Base-by-base conservation (phyloP, 2,113 vertebrate genomes). In the Rhodinocichla rosea region DNA sequence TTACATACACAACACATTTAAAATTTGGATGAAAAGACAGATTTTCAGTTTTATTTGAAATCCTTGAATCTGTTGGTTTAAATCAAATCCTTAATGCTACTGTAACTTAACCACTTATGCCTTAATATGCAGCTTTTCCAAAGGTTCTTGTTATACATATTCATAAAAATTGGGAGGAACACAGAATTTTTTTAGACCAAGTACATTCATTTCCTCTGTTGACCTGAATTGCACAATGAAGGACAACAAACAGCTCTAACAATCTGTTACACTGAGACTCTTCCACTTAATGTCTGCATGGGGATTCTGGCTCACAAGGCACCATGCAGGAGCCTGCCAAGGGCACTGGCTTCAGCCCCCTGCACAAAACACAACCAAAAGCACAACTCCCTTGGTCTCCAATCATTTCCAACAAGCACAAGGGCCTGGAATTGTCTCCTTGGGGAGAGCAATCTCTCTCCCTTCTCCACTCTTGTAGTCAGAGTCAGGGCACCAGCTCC, bases 281-380 rank as follows among this genome's bases (percentile, higher is more conserved):
- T 50, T 39, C 32, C 18, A 45, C 33, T 6, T 2, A 9, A 30
- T 15, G 49, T 5, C 45, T 2, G 2, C 44, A 7, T 1, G 3
- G 44, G 8, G 1, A 9, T 70, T 49, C 68, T 65, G 77, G 71
- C 53, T 76, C 11, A 1, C 2, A 0, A 73, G 30, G 40, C 1
- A 5, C 33, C 0, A 0, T 0, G 4, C 39, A 56, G 40, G 14
- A 73, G 70, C 30, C 45, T 73, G 73, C 68, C 77, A 53, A 22
- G 21, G 39, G 45, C 80, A 47, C 21, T 18, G 69, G 19, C 33
- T 42, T 40, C 87, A 56, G 33, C 44, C 37, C 49, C 0, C 2
- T 23, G 57, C 20, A 49, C 69, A 49, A 40, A 49, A 22, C 40
- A n/a, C 13, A 2, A 1, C 33, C 44, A 33, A 69, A 35, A 35